phyloP scores from a whole-genome alignment of 1,140 invertebrate genomes.

The Diabrotica undecimpunctata region DNA sequence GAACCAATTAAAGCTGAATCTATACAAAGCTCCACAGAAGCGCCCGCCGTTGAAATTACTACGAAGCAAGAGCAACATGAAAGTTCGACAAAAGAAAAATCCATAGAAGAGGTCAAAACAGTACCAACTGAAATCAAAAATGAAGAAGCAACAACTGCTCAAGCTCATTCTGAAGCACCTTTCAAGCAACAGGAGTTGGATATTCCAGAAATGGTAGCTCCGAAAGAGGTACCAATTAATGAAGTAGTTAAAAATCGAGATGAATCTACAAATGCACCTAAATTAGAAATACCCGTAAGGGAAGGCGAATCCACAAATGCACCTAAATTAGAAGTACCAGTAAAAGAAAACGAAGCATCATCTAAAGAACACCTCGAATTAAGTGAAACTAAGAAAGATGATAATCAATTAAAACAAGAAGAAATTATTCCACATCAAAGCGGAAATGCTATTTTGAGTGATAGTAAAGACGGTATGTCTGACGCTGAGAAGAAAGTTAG shows the following conservation, averaged over 20 bases:
- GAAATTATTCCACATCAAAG: slow-evolving; percentile 21
- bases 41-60: slow-evolving; percentile 4
- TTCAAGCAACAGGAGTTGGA: background rate
- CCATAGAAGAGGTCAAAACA: slow-evolving; percentile 2
- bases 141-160: slow-evolving; percentile 4
- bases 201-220: background rate
- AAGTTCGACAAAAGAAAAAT: slow-evolving; percentile 1
- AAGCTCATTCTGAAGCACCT: background rate
- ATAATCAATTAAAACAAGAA: background rate
- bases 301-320: background rate
- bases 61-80: background rate
- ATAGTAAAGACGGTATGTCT: slow-evolving; percentile 10
- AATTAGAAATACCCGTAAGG: background rate
- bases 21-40: background rate
- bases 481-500: slow-evolving; percentile 18
- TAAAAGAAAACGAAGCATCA: background rate
- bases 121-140: slow-evolving; percentile 1
- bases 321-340: background rate
- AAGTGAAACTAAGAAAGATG: slow-evolving; percentile 5
- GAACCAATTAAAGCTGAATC: background rate
- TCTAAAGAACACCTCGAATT: background rate
- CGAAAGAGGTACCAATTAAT: background rate
- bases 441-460: slow-evolving; percentile 18
- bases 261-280: background rate
- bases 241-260: background rate